phyloP scores from a whole-genome alignment of 1,140 invertebrate genomes.

The Phymastichus coffea region DNA sequence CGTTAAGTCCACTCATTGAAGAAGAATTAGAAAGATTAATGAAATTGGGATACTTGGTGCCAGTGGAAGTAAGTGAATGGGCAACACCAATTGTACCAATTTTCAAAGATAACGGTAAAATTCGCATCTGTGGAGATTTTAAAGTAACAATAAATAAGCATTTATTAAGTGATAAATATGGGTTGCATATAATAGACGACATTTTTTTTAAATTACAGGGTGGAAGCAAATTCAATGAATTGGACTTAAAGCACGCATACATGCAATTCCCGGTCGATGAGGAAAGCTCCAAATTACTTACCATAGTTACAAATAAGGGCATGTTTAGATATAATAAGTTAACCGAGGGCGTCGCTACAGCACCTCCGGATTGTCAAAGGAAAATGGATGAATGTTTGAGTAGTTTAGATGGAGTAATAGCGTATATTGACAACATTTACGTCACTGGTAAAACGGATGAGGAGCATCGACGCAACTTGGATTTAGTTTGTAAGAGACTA shows the following conservation, averaged over 20 bases:
- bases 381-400: no score
- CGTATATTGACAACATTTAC: no score
- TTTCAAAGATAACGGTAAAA: constrained; percentile 41
- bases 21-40: constrained; percentile 30
- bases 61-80: constrained; percentile 40
- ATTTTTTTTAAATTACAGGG: neutral
- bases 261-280: no score
- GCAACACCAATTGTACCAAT: constrained; percentile 51
- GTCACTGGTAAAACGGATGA: no score
- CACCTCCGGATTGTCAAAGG: neutral
- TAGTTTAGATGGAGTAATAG: no score
- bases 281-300: no score
- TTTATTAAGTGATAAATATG: neutral
- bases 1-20: constrained; percentile 17
- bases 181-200: neutral
- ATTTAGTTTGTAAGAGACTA: constrained; percentile 7
- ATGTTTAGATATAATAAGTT: neutral
- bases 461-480: constrained; percentile 1
- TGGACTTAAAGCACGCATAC: neutral
- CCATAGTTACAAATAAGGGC: constrained; percentile 31
- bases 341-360: constrained; percentile 13
- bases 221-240: neutral
- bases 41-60: constrained; percentile 17
- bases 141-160: neutral
- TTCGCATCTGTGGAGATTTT: constrained; percentile 35